phyloP scores from a whole-genome alignment of 2,113 vertebrate genomes.

The Calypte anna region DNA sequence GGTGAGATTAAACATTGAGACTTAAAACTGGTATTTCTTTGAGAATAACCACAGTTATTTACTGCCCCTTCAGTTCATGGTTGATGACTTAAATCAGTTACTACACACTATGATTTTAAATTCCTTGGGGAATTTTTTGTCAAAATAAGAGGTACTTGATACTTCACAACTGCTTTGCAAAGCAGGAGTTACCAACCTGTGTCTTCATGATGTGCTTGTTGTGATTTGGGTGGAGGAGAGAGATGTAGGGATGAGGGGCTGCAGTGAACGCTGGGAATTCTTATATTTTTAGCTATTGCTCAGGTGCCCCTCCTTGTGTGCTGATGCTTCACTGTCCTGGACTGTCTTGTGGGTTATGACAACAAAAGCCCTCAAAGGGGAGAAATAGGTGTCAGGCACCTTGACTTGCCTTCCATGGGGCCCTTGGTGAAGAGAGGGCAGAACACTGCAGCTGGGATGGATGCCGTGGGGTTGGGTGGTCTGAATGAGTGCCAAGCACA shows the following conservation, averaged over 20 bases:
- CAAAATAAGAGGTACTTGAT: background rate
- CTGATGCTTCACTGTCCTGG: background rate
- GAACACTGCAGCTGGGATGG: background rate
- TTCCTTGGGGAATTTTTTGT: background rate
- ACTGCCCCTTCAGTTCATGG: background rate
- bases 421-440: background rate
- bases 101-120: background rate
- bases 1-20: background rate
- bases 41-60: background rate
- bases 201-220: background rate
- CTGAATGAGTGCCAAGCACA: conserved; percentile 3
- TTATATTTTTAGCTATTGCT: background rate
- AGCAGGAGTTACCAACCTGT: background rate
- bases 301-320: background rate
- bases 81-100: background rate
- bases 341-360: background rate
- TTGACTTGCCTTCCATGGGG: background rate
- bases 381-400: background rate
- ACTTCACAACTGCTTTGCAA: background rate
- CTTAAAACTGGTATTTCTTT: background rate
- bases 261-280: background rate
- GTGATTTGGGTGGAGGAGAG: background rate
- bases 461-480: background rate
- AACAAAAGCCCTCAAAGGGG: background rate
- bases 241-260: background rate